Evolutionary conservation across 2,797 vertebrate genomes (phyloP).

Genomic region (Pangasius mekongensis): DNA sequence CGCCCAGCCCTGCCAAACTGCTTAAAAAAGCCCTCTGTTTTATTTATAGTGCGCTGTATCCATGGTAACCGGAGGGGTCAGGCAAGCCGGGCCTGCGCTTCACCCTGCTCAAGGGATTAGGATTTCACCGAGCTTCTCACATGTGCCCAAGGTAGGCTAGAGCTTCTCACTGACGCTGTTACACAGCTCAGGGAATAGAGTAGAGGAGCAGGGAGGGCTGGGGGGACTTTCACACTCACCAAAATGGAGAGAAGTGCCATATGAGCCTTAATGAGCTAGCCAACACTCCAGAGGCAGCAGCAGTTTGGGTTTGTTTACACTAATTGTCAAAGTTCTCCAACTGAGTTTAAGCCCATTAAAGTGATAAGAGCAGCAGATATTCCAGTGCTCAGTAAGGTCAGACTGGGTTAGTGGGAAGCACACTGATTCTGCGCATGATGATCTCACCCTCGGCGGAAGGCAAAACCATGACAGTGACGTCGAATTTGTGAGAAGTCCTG

Average conservation of each 20-base stretch:
- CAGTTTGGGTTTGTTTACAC: conserved; percentile 50
- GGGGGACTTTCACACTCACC: conserved; percentile 56
- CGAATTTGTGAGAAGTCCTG: conserved; percentile 24
- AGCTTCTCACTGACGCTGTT: conserved; percentile 74
- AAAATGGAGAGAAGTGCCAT: conserved; percentile 60
- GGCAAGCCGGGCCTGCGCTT: conserved; percentile 97
- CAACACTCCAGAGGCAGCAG: conserved; percentile 59
- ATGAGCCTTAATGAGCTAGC: conserved; percentile 64
- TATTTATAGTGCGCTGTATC: conserved; percentile 99
- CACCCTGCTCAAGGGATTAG: conserved; percentile 97
- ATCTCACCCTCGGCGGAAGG: conserved; percentile 16
- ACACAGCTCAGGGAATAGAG: conserved; percentile 71
- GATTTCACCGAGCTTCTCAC: conserved; percentile 90
- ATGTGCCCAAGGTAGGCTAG: conserved; percentile 82
- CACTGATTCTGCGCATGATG: conserved; percentile 24
- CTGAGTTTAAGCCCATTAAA: conserved; percentile 47
- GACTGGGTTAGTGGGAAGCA: conserved; percentile 60
- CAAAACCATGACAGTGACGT: conserved; percentile 1
- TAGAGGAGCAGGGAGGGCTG: conserved; percentile 58
- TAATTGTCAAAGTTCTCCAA: conserved; percentile 50
- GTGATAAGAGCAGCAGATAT: conserved; percentile 39
- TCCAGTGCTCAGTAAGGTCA: conserved; percentile 58
- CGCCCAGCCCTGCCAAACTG: conserved; percentile 87
- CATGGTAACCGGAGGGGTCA: conserved; percentile 99
- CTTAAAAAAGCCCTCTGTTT: conserved; percentile 88